phyloP scores from a whole-genome alignment of 2,113 vertebrate species.

The Thalassarche chlororhynchos region DNA sequence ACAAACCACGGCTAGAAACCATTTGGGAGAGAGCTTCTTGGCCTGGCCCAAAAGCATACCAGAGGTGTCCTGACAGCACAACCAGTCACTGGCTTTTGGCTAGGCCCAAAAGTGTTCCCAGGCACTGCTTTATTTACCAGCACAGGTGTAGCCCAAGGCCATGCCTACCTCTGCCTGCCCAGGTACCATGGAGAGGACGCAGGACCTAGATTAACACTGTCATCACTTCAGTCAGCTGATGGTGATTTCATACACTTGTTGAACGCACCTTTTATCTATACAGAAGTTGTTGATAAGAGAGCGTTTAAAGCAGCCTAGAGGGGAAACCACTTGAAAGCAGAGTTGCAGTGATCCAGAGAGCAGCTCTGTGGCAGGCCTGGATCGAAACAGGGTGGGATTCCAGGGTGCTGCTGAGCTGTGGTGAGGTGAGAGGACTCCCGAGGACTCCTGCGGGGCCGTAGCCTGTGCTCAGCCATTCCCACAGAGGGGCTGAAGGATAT shows the following conservation, averaged over 20 bases:
- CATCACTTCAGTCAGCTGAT: not conserved
- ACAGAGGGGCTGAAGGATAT: not conserved
- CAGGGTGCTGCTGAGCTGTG: not conserved
- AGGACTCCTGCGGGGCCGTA: not conserved
- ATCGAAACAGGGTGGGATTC: not conserved
- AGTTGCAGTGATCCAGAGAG: not conserved
- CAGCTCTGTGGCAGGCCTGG: not conserved
- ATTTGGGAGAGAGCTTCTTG: not conserved
- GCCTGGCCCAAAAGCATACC: not conserved
- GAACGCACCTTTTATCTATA: not conserved
- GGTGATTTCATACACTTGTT: not conserved
- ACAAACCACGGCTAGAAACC: not conserved
- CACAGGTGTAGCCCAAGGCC: not conserved
- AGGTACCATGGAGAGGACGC: not conserved
- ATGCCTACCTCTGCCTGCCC: not conserved
- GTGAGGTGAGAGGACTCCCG: not conserved
- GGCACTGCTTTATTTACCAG: not conserved
- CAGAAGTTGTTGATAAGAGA: slow-evolving; percentile 17
- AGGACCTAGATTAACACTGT: not conserved
- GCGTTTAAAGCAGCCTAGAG: slow-evolving; percentile 10
- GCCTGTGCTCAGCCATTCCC: not conserved
- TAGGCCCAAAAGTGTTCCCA: not conserved
- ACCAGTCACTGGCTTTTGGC: not conserved
- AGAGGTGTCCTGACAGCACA: not conserved
- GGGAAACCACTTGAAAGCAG: not conserved